Evolutionary conservation across 2,113 vertebrate genomes (phyloP).

Genomic region (Channa argus): DNA sequence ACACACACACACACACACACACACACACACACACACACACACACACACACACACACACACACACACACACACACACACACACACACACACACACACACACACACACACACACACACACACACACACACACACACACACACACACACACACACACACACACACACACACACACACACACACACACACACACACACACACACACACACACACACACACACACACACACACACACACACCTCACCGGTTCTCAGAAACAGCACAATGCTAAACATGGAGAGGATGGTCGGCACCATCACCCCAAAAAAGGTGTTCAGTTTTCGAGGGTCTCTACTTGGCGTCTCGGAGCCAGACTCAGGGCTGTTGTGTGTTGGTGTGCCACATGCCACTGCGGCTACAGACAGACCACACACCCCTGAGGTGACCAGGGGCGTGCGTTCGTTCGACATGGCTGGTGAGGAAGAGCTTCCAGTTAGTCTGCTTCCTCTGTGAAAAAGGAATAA

Average conservation of each 20-base stretch:
- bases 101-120: no score
- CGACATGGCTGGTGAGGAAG: slow-evolving; percentile 80
- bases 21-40: no score
- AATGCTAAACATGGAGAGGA: slow-evolving; percentile 95
- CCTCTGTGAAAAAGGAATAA: slow-evolving; percentile 10
- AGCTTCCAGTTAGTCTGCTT: not conserved
- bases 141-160: no score
- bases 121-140: no score
- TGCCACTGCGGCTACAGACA: slow-evolving; percentile 32
- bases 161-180: no score
- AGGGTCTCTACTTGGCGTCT: slow-evolving; percentile 55
- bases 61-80: no score
- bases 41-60: no score
- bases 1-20: no score
- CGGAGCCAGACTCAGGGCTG: slow-evolving; percentile 19
- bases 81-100: no score
- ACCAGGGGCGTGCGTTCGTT: slow-evolving; percentile 88
- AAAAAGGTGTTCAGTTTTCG: slow-evolving; percentile 91
- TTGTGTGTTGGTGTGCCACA: slow-evolving; percentile 56
- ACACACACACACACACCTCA: slow-evolving; percentile 61
- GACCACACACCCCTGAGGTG: slow-evolving; percentile 82
- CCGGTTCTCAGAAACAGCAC: slow-evolving; percentile 91
- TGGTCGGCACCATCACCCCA: slow-evolving; percentile 91
- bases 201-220: no score
- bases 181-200: no score